These are phyloP conservation scores for Uloborus plumipes DNA, from an alignment of 2,888 invertebrate genomes.

Conservation along the genomic window DNA sequence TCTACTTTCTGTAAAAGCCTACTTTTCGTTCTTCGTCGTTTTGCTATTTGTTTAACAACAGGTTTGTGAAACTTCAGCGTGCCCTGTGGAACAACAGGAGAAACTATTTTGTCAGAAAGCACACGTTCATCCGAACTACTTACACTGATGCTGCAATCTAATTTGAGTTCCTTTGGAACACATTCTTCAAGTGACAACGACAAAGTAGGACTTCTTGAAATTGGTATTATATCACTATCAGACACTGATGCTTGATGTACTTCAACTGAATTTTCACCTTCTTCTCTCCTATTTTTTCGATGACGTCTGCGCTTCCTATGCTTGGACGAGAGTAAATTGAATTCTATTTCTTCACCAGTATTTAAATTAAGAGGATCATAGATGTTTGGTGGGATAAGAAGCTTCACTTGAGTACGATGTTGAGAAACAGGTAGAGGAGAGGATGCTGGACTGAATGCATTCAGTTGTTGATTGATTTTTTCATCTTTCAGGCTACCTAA, in stretches of 20 bases:
- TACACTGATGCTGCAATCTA: background rate
- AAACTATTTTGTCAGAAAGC: constrained; percentile 84
- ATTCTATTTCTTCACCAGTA: constrained; percentile 69
- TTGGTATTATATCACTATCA: background rate
- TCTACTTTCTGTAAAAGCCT: constrained; percentile 8
- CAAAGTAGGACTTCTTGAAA: background rate
- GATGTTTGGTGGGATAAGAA: constrained; percentile 92
- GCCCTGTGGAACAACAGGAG: constrained; percentile 91
- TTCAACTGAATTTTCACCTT: constrained; percentile 6
- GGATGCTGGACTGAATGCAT: constrained; percentile 86
- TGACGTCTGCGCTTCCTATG: constrained; percentile 67
- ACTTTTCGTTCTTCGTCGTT: constrained; percentile 27
- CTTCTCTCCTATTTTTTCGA: constrained; percentile 67
- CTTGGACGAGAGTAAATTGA: constrained; percentile 66
- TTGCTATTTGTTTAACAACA: constrained; percentile 42
- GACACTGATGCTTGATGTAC: background rate
- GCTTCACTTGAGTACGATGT: constrained; percentile 79
- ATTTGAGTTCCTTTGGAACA: constrained; percentile 6
- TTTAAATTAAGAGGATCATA: constrained; percentile 89
- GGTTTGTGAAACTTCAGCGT: constrained; percentile 72
- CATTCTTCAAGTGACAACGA: constrained; percentile 28
- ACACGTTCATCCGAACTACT: constrained; percentile 3
- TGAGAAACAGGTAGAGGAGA: constrained; percentile 91
- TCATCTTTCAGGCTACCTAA: constrained; percentile 83
- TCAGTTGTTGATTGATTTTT: constrained; percentile 70